A percentile compares a stretch with the other conserved stretches of the same genome.
phyloP scores from a whole-genome alignment of 2,797 vertebrate genomes.

The Sitta carolinensis region DNA sequence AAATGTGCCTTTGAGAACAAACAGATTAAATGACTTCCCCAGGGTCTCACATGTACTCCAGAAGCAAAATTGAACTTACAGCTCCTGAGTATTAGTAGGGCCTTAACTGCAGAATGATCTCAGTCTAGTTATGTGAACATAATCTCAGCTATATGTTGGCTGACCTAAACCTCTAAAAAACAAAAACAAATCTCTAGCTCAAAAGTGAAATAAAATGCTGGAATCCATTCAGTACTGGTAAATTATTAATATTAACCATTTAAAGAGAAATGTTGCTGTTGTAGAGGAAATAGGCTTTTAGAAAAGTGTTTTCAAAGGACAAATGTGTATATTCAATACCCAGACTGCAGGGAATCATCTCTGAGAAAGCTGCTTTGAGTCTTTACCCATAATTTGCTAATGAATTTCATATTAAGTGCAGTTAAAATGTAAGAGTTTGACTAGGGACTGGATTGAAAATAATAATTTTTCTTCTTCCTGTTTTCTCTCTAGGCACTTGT shows the following conservation, averaged over 20 bases:
- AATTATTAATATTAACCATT: conserved; percentile 34
- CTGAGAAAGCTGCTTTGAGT: background rate
- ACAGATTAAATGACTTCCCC: background rate
- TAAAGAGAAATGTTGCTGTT: background rate
- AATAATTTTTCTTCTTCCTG: conserved; percentile 22
- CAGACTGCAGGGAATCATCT: background rate
- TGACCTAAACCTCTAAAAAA: background rate
- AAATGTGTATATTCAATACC: conserved; percentile 12
- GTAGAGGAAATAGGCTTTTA: background rate
- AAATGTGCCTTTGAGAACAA: background rate
- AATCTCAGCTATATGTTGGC: background rate
- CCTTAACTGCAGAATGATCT: conserved; percentile 1
- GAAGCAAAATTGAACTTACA: background rate
- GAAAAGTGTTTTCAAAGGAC: background rate
- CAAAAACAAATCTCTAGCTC: background rate
- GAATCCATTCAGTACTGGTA: background rate
- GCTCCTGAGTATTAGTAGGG: background rate
- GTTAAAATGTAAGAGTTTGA: conserved; percentile 21
- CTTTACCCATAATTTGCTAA: conserved; percentile 35
- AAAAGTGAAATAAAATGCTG: background rate
- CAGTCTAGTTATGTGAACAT: background rate
- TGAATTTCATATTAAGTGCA: conserved; percentile 37
- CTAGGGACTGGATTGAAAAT: conserved; percentile 13
- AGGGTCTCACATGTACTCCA: background rate
- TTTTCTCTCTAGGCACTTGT: conserved; percentile 15